Base-by-base conservation (phyloP, 2,113 vertebrate genomes). In the Scortum barcoo region DNA sequence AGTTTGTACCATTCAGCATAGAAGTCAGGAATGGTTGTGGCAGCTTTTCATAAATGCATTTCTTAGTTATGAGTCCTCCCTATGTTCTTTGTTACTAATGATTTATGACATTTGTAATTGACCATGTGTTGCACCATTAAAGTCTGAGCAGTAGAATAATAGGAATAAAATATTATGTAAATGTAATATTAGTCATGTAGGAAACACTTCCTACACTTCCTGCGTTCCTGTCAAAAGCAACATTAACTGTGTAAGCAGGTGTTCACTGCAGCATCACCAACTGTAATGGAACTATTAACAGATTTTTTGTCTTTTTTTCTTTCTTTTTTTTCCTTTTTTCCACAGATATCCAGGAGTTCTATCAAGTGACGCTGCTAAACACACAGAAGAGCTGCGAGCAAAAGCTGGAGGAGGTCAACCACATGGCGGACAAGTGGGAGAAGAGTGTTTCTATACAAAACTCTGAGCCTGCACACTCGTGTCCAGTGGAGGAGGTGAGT, bases 301-400 rank as follows among this genome's bases (percentile, higher is more conserved):
- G 33, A 36, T 36, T 36, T 36, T 3, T 36, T 36, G 7, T 22
- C 22, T 19, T 51, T 22, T 51, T 22, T 51, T 2, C 0, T 9
- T 51, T 9, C 50, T 9, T 51, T 51, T 51, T 51, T 51, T 6
- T 63, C 24, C 62, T 5, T 82, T 17, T 92, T 76, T 66, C 67
- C 86, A 90, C 90, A 99, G 98, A 99, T 94, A 99, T 99, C 93
- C 98, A 98, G 95, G 97, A 98, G 93, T 98, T 98, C 94, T 98
- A 99, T 93, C 97, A 98, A 88, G 96, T 97, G 74, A 98, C 97
- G 0, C 93, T 99, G 90, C 89, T 98, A 77, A 97, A 98, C 93
- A 96, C 96, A 81, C 96, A 97, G 87, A 98, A 97, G 94, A 98
- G 93, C 91, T 96, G 94, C 88, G 95, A 97, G 69, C 95, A 98